These are phyloP conservation scores for Discoglossus pictus DNA, from an alignment of 2,797 vertebrate genomes.

Conservation along the genomic window DNA sequence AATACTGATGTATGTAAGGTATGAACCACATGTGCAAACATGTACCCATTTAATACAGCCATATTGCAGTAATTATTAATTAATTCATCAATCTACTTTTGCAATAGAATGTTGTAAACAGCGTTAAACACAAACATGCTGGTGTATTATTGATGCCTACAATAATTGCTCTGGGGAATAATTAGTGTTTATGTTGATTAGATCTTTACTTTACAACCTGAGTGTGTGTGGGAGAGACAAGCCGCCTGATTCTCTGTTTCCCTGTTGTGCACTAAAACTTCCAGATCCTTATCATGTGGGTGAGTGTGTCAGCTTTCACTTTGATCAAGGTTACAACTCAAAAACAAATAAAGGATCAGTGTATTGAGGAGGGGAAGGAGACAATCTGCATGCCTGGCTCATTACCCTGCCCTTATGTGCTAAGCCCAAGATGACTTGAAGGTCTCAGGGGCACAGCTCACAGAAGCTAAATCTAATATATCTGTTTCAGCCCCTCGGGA, in stretches of 20 bases:
- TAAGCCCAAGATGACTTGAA: conserved; percentile 12
- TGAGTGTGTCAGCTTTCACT: conserved; percentile 31
- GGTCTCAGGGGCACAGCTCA: neutral
- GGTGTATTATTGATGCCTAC: too few species aligned
- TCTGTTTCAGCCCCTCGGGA: too few species aligned
- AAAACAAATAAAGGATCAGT: conserved; percentile 40
- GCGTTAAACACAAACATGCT: too few species aligned
- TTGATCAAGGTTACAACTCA: conserved; percentile 19
- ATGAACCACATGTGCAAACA: too few species aligned
- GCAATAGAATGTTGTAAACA: neutral
- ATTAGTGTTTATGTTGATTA: neutral
- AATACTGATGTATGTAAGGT: too few species aligned
- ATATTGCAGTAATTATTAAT: conserved; percentile 9
- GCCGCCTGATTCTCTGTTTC: conserved; percentile 1
- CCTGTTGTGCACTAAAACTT: conserved; percentile 29
- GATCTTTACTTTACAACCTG: neutral
- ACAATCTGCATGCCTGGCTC: neutral
- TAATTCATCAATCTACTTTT: neutral
- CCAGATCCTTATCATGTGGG: neutral
- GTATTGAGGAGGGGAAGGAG: conserved; percentile 12
- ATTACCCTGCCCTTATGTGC: conserved; percentile 11
- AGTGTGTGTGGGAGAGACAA: conserved; percentile 8
- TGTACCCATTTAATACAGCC: too few species aligned
- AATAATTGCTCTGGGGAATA: too few species aligned
- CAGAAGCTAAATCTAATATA: too few species aligned